phyloP scores from a whole-genome alignment of 2,113 vertebrate genomes.

The Callionymus lyra region DNA sequence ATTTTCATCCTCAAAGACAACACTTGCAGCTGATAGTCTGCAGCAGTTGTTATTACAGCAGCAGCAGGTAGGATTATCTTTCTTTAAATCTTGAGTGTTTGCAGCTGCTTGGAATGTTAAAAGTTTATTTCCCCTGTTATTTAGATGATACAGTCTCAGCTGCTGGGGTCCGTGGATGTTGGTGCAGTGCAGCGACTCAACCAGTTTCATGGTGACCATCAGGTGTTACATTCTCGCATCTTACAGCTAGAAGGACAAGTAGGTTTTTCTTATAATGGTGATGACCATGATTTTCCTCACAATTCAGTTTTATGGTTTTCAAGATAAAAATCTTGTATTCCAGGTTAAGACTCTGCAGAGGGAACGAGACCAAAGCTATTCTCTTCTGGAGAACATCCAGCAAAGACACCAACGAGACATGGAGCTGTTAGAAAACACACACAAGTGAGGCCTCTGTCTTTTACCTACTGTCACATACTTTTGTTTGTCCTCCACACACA shows the following conservation, averaged over 20 bases:
- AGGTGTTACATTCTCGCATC: conserved; percentile 55
- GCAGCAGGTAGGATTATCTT: no score
- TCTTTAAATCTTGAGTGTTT: background rate
- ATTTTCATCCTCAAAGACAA: conserved; percentile 24
- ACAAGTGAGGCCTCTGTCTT: conserved; percentile 63
- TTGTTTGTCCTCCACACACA: background rate
- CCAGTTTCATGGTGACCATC: conserved; percentile 45
- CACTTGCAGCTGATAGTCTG: conserved; percentile 17
- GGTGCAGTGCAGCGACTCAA: conserved; percentile 27
- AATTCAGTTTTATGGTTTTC: background rate
- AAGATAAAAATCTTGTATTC: conserved; percentile 1
- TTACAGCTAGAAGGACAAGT: conserved; percentile 77
- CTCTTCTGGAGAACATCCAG: conserved; percentile 71
- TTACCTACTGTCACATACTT: background rate
- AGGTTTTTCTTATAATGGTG: background rate
- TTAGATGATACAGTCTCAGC: conserved; percentile 58
- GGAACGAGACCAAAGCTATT: conserved; percentile 67
- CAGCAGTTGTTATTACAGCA: conserved; percentile 57
- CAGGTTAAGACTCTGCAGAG: conserved; percentile 75
- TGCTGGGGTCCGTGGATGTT: conserved; percentile 43
- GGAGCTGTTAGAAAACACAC: conserved; percentile 70
- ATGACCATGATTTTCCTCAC: background rate
- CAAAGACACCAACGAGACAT: conserved; percentile 71
- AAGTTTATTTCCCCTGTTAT: conserved; percentile 3
- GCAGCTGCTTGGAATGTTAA: background rate